These are phyloP conservation scores for Patiria miniata DNA, from an alignment of 35 echinoderm and acorn worm genomes.

Conservation along the genomic window DNA sequence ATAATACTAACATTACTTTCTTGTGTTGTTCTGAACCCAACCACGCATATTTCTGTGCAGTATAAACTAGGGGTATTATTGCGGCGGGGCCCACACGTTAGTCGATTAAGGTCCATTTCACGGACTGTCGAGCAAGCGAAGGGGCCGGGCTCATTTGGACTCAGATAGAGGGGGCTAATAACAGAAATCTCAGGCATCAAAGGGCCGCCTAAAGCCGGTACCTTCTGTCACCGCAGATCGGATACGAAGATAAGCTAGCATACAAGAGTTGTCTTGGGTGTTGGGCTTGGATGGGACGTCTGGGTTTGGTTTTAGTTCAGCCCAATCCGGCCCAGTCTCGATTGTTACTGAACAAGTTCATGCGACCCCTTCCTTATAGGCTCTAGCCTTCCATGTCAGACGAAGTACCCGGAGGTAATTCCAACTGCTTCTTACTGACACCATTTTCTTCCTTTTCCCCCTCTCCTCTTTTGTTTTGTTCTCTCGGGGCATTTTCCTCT, in stretches of 20 bases:
- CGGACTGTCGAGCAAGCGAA: background rate
- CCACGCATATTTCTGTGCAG: slow-evolving; percentile 1
- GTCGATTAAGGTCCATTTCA: slow-evolving; percentile 23
- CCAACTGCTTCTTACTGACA: background rate
- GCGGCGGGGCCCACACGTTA: background rate
- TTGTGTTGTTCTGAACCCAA: background rate
- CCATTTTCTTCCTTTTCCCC: background rate
- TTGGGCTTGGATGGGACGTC: background rate
- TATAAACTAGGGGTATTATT: background rate
- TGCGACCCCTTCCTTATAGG: background rate
- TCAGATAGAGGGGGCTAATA: slow-evolving; percentile 13
- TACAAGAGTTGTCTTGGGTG: background rate
- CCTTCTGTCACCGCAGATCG: slow-evolving; percentile 11
- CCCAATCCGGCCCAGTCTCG: background rate
- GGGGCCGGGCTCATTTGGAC: slow-evolving; percentile 17
- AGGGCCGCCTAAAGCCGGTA: slow-evolving; percentile 15
- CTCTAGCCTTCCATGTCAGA: background rate
- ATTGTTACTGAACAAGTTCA: slow-evolving; percentile 12
- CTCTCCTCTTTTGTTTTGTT: background rate
- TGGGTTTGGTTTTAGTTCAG: background rate
- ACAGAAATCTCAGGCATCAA: slow-evolving; percentile 18
- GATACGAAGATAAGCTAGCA: background rate
- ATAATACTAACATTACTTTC: slow-evolving; percentile 1
- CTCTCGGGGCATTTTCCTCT: background rate
- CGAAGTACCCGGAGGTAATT: background rate